Base-by-base conservation (phyloP, 2,113 vertebrate species). In the Alectura lathami region DNA sequence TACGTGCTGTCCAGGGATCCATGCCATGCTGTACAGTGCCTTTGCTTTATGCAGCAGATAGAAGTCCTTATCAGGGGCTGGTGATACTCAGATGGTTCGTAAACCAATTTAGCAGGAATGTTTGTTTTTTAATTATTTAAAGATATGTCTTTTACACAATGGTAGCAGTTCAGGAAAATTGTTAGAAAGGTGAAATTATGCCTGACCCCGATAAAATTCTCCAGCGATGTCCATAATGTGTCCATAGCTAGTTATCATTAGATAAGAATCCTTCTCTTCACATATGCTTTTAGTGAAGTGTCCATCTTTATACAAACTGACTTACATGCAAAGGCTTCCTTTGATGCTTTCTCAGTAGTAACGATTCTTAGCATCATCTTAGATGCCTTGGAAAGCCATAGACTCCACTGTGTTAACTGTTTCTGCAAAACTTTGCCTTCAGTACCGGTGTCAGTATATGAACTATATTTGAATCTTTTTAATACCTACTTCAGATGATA, bases 11-110 rank as follows among this genome's bases (percentile, higher is more conserved):
- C 21, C n/a, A 3, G 13, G 75, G 3, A 17, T 66, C 45, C n/a
- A 2, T 57, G 29, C 26, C 7, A 11, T 22, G 22, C 13, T 38
- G 26, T 54, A 27, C 0, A 0, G 29, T 11, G 24, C 36, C 66
- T 75, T 63, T 67, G 8, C 21, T 67, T 79, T 75, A n/a, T 27
- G n/a, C 66, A 62, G 56, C 42, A 63, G 34, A 59, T 3, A 30
- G 24, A 26, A 74, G 26, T 48, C 38, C 38, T 36, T 67, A 12
- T 7, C 23, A 53, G 27, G 6, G 9, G 6, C 23, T 82, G 42
- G 24, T 45, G 53, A 26, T 50, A 32, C 16, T 42, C 17, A 4
- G 17, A 16, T 6, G 1, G 27, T 29, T 23, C 48, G 34, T 86
- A 48, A 43, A 62, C 40, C 34, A 30, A 18, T 53, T 24, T 59